phyloP scores from a whole-genome alignment of 2,797 vertebrate species.

The Allobates femoralis region DNA sequence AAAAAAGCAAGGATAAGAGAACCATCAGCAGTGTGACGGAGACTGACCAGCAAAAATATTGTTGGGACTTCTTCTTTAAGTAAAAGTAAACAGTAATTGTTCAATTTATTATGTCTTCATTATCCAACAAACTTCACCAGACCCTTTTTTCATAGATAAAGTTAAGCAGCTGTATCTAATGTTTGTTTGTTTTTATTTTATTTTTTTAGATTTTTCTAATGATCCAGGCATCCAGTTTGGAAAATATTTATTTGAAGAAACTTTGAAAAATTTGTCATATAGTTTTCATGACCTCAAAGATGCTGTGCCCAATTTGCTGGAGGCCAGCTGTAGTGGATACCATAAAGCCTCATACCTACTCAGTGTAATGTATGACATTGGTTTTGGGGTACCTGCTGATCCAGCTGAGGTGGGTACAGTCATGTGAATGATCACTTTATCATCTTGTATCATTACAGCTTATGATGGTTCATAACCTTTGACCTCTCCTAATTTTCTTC shows the following conservation, averaged over 20 bases:
- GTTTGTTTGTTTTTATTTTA: not conserved
- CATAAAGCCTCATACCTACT: slow-evolving; percentile 89
- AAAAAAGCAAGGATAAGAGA: no score
- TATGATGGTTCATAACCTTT: not conserved
- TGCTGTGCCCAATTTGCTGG: slow-evolving; percentile 75
- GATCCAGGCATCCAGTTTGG: slow-evolving; percentile 72
- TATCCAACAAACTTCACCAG: no score
- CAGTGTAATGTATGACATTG: slow-evolving; percentile 83
- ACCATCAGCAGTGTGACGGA: not conserved
- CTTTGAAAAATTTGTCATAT: slow-evolving; percentile 73
- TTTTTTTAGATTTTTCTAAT: slow-evolving; percentile 57
- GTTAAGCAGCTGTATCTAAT: no score
- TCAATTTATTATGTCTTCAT: not conserved
- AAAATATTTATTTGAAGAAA: slow-evolving; percentile 78
- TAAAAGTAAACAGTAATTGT: not conserved
- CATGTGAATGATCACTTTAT: not conserved
- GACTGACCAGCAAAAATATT: no score
- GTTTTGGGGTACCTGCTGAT: slow-evolving; percentile 77
- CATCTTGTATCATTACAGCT: not conserved
- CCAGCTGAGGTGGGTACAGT: slow-evolving; percentile 77
- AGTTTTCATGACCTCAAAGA: slow-evolving; percentile 70
- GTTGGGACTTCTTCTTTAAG: no score
- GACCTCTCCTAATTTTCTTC: not conserved
- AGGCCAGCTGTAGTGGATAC: slow-evolving; percentile 86
- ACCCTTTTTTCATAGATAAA: not conserved